Conservation (phyloP, 2,888 invertebrate species). For the Agriotes lineatus region DNA sequence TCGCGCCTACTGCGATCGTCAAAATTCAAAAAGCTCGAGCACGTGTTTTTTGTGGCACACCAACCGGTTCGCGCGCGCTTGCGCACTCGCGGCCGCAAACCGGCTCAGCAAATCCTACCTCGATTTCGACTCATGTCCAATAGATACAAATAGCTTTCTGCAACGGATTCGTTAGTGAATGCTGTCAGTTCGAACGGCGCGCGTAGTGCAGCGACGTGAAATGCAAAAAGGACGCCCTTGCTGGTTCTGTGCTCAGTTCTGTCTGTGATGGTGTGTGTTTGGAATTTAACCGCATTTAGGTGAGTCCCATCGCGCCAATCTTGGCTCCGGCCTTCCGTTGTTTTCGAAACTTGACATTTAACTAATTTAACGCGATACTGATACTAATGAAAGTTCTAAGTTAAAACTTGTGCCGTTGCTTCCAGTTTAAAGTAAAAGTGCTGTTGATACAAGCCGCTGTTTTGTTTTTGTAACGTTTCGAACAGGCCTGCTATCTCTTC, state of each 20-base stretch:
- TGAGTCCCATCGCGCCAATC: too few species aligned
- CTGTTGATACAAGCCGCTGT: too few species aligned
- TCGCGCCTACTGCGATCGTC: background rate
- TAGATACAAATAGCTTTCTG: conserved; percentile 32
- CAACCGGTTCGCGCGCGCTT: conserved; percentile 21
- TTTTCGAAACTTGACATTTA: too few species aligned
- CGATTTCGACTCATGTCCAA: conserved; percentile 28
- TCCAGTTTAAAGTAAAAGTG: too few species aligned
- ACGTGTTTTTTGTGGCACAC: conserved; percentile 2
- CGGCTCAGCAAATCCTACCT: conserved; percentile 35
- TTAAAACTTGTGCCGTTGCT: too few species aligned
- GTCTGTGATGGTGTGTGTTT: conserved; percentile 4
- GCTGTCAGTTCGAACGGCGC: conserved; percentile 18
- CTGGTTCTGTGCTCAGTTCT: background rate
- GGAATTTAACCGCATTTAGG: conserved; percentile 4
- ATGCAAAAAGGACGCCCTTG: background rate
- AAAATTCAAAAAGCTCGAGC: conserved; percentile 12
- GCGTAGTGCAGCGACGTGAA: background rate
- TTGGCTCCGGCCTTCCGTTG: too few species aligned
- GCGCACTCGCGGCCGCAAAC: conserved; percentile 24
- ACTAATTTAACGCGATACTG: too few species aligned
- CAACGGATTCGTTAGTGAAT: conserved; percentile 23
- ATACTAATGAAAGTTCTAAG: too few species aligned
- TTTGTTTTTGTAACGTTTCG: too few species aligned
- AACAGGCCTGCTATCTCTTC: too few species aligned